Conservation (phyloP, 37 sponge, comb jelly and placozoan species). For the Diacarnus erythraeanus region DNA sequence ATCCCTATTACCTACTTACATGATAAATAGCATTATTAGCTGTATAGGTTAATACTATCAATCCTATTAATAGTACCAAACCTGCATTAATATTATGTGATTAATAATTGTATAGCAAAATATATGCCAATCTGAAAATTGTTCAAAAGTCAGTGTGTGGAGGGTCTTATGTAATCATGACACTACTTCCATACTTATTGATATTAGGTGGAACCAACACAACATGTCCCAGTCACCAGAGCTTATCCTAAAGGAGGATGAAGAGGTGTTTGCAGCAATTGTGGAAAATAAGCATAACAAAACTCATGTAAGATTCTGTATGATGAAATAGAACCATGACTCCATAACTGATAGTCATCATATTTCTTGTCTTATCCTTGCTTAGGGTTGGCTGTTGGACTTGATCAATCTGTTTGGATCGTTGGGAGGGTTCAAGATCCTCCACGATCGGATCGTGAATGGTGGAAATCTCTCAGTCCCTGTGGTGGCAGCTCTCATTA, state of each 20-base stretch:
- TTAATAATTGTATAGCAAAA: no score
- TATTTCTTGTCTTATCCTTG: no score
- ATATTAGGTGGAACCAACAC: constrained; percentile 53
- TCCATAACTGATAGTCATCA: no score
- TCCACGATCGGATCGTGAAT: constrained; percentile 61
- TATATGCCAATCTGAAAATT: no score
- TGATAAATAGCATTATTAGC: no score
- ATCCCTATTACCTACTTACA: no score
- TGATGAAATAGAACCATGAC: not conserved
- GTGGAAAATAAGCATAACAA: constrained; percentile 33
- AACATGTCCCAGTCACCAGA: constrained; percentile 45
- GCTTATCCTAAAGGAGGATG: constrained; percentile 26
- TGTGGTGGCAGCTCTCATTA: constrained; percentile 77
- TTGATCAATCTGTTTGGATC: constrained; percentile 90
- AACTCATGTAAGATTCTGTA: constrained; percentile 21
- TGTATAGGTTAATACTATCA: no score
- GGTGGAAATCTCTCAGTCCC: constrained; percentile 68
- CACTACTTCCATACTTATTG: no score
- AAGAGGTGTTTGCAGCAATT: constrained; percentile 19
- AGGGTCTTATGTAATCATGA: no score
- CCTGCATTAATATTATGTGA: no score
- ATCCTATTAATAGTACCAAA: no score
- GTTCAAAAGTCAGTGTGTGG: no score
- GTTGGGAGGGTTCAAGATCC: constrained; percentile 72
- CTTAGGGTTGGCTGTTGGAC: constrained; percentile 89